Evolutionary conservation across 2,113 vertebrate species (phyloP), one percentile per base, ranked within the genome.

Genomic region (Datnioides undecimradiatus): DNA sequence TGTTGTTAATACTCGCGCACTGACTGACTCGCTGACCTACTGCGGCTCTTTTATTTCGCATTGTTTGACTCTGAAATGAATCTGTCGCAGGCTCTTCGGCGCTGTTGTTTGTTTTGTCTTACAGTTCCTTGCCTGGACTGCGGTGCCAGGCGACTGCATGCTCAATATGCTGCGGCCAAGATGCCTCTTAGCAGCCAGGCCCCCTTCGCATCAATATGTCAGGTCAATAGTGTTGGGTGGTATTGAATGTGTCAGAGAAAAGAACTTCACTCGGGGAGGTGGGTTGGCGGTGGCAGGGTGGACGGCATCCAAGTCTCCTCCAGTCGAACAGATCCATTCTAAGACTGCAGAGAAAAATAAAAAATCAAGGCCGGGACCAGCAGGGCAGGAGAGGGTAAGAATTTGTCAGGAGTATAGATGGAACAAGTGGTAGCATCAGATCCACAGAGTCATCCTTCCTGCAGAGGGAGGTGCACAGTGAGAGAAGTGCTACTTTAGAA

Each of bases 201-300:
- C 60, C 60, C 58, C 73, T 59, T 76, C 51, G 67, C 88, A 78
- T 94, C 92, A 84, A 94, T 92, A 93, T 88, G 87, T 92, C 91
- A 90, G 87, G 83, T 93, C 93, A 91, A 89, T 93, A 90, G 76
- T 75, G 82, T 81, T 79, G 83, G 85, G 86, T 76, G 85, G 73
- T 93, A 93, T 90, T 88, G 92, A 93, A 88, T 87, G 83, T 79
- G 83, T 90, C 86, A 87, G 76, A 87, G 86, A 86, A 90, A 91
- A 91, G 82, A 86, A 82, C 78, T 89, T 78, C 65, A 78, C 60
- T 82, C 10, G 12, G 76, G 72, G 66, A 79, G 80, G 64, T 72
- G 46, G 58, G 51, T 13, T 54, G 60, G 58, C 55, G 73, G 65
- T 8, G 63, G 83, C 40, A 7, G 48, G 48, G 45, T 40, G 43